These are phyloP conservation scores for Mus spretus DNA, from an alignment of 2,797 vertebrate species.

Conservation along the genomic window DNA sequence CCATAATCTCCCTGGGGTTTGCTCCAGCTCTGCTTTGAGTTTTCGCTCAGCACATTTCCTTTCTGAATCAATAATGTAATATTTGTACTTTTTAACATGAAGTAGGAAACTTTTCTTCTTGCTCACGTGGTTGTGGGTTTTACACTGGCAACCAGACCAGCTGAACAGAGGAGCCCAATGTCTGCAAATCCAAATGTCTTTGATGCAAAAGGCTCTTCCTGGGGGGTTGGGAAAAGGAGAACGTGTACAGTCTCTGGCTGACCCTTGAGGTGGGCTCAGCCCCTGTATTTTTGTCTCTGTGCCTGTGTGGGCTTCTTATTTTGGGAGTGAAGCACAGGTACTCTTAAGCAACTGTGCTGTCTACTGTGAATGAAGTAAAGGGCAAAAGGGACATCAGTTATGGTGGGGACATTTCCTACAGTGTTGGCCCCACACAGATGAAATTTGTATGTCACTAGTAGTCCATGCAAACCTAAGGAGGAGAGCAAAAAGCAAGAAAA, in stretches of 20 bases:
- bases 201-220: too few species aligned
- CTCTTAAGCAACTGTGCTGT: rapidly evolving
- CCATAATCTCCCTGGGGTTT: conserved; percentile 77
- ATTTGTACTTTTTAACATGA: conserved; percentile 80
- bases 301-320: rapidly evolving
- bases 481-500: neutral
- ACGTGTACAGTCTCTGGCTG: rapidly evolving
- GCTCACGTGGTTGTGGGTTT: neutral
- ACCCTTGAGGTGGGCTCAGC: rapidly evolving
- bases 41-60: conserved; percentile 81
- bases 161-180: neutral
- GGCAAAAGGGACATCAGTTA: rapidly evolving
- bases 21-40: conserved; percentile 67
- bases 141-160: neutral
- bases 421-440: rapidly evolving
- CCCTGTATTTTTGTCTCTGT: rapidly evolving
- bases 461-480: neutral
- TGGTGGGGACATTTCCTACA: neutral
- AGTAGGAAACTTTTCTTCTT: conserved; percentile 45
- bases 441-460: rapidly evolving
- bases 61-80: conserved; percentile 81
- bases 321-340: neutral
- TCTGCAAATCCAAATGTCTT: neutral
- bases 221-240: rapidly evolving
- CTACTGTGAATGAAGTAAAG: rapidly evolving